Percentiles rank a stretch among this genome's conserved stretches.
phyloP scores from a whole-genome alignment of 2,888 invertebrate genomes.

The Mythimna pallens region DNA sequence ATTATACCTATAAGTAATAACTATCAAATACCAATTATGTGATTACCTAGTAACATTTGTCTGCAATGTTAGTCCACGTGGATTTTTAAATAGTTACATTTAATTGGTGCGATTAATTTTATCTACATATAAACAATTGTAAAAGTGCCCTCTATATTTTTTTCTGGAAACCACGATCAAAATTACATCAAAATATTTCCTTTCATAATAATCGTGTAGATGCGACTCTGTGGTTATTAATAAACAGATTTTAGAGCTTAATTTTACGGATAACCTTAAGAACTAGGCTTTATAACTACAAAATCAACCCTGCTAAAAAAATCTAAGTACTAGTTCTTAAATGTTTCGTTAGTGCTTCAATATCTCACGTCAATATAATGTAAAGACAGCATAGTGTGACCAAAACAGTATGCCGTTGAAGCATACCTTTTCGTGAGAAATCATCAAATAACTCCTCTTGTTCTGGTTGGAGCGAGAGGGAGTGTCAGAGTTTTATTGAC shows the following conservation, averaged over 20 bases:
- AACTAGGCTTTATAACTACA: not conserved
- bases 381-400: slow-evolving; percentile 19
- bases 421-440: not conserved
- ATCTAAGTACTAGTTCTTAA: not conserved
- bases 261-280: not conserved
- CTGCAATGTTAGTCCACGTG: slow-evolving; percentile 18
- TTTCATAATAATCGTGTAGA: too few species aligned
- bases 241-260: not conserved
- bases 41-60: slow-evolving; percentile 3
- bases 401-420: slow-evolving; percentile 10
- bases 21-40: slow-evolving; percentile 6
- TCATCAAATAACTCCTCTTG: too few species aligned
- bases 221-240: not conserved
- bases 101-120: slow-evolving; percentile 5
- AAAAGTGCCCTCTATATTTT: not conserved
- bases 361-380: not conserved
- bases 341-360: slow-evolving; percentile 5
- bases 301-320: not conserved
- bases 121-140: not conserved
- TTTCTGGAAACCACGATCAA: not conserved
- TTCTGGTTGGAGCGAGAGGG: too few species aligned
- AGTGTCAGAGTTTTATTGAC: too few species aligned
- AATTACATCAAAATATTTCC: not conserved
- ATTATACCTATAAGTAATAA: slow-evolving; percentile 3
- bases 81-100: slow-evolving; percentile 3